These are phyloP conservation scores for Meda fulgida DNA, from an alignment of 2,797 vertebrate species.

Conservation along the genomic window DNA sequence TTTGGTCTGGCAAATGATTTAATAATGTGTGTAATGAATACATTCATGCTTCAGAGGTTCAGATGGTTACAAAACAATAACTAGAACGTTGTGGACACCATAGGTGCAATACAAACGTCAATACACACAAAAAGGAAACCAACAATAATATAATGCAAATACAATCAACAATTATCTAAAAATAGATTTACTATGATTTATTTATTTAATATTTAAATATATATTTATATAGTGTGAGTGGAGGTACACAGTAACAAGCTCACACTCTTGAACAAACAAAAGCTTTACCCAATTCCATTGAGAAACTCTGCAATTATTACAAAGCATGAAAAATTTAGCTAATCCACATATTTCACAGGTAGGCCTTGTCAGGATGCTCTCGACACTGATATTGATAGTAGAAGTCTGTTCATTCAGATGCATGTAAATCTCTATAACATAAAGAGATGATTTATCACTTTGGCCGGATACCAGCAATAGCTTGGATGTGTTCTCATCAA, in stretches of 20 bases:
- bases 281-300: neutral
- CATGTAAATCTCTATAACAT: slow-evolving; percentile 14
- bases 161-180: neutral
- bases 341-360: neutral
- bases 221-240: neutral
- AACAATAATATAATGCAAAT: neutral
- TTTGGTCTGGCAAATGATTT: neutral
- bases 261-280: neutral
- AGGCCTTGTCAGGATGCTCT: neutral
- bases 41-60: neutral
- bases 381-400: neutral
- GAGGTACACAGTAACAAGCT: neutral
- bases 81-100: neutral
- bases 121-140: neutral
- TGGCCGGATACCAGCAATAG: slow-evolving; percentile 24
- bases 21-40: neutral
- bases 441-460: slow-evolving; percentile 16
- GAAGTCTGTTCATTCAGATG: neutral
- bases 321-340: neutral
- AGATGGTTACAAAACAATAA: neutral
- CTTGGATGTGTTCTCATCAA: neutral
- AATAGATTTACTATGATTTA: neutral
- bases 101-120: slow-evolving; percentile 11
- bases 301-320: neutral
- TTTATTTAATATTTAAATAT: slow-evolving; percentile 26